Percentiles rank a stretch among this genome's conserved stretches.
Conservation (phyloP, 1,140 invertebrate genomes). For the Hylyphantes graminicola region DNA sequence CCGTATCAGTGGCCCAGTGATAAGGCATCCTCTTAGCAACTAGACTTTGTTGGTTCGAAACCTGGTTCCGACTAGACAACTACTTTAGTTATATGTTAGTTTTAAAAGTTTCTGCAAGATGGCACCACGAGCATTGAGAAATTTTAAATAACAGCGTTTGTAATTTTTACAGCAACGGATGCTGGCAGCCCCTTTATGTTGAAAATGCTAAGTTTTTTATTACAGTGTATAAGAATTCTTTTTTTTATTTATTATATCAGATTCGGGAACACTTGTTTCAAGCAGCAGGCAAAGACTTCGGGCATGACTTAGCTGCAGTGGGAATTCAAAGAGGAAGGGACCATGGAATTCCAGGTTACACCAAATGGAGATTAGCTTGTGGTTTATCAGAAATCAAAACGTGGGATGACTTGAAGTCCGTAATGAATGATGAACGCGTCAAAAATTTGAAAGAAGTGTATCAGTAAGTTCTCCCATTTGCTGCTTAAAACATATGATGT, state of each 20-base stretch:
- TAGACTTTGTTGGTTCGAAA: too few relatives aligned
- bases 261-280: slow-evolving; percentile 63
- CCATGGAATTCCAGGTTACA: slow-evolving; percentile 73
- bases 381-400: slow-evolving; percentile 73
- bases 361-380: slow-evolving; percentile 76
- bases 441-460: slow-evolving; percentile 30
- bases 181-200: slow-evolving; percentile 13
- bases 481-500: too few relatives aligned
- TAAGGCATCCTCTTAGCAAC: too few relatives aligned
- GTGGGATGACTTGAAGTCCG: slow-evolving; percentile 69
- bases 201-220: neutral
- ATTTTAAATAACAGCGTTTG: too few relatives aligned
- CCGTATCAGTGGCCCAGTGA: too few relatives aligned
- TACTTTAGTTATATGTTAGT: too few relatives aligned
- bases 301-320: slow-evolving; percentile 61
- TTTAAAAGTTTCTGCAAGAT: too few relatives aligned
- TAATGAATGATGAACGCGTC: slow-evolving; percentile 48
- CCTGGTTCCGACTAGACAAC: too few relatives aligned
- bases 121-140: too few relatives aligned
- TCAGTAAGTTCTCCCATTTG: slow-evolving; percentile 19
- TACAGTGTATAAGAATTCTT: too few relatives aligned
- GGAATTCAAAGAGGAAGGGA: slow-evolving; percentile 71
- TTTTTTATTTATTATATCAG: slow-evolving; percentile 20
- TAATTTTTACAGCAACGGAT: too few relatives aligned
- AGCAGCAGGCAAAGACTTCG: slow-evolving; percentile 41